Conservation (phyloP, 2,797 vertebrate genomes). For the Chaetophractus vellerosus region DNA sequence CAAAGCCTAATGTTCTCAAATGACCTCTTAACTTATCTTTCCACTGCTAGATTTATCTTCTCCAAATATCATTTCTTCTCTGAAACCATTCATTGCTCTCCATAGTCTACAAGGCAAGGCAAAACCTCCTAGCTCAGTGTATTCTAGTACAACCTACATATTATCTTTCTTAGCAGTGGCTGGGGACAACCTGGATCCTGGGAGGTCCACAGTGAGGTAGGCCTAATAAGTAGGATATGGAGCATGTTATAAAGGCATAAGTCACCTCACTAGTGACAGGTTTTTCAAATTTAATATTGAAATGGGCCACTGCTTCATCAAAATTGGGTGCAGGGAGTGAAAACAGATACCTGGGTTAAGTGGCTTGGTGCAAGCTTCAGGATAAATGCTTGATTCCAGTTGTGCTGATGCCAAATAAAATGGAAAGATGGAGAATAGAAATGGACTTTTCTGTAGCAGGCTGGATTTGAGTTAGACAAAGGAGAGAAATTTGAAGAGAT, state of each 20-base stretch:
- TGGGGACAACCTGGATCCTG: not conserved
- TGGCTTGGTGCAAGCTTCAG: not conserved
- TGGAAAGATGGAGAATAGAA: not conserved
- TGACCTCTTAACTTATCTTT: not conserved
- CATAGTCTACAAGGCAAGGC: not conserved
- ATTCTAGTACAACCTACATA: not conserved
- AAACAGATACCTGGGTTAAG: not conserved
- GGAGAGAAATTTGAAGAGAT: not conserved
- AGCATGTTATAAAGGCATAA: not conserved
- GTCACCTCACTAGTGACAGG: not conserved
- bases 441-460: not conserved
- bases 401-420: not conserved
- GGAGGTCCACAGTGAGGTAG: not conserved
- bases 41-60: not conserved
- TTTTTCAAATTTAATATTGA: not conserved
- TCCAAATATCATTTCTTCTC: not conserved
- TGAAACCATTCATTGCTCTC: not conserved
- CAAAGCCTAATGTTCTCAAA: conserved; percentile 1
- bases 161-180: not conserved
- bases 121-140: not conserved
- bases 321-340: not conserved
- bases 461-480: conserved; percentile 7
- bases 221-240: not conserved
- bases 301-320: not conserved
- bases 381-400: not conserved